phyloP scores from a whole-genome alignment of 2,888 invertebrate genomes.

The Lasioglossum oenotherae region DNA sequence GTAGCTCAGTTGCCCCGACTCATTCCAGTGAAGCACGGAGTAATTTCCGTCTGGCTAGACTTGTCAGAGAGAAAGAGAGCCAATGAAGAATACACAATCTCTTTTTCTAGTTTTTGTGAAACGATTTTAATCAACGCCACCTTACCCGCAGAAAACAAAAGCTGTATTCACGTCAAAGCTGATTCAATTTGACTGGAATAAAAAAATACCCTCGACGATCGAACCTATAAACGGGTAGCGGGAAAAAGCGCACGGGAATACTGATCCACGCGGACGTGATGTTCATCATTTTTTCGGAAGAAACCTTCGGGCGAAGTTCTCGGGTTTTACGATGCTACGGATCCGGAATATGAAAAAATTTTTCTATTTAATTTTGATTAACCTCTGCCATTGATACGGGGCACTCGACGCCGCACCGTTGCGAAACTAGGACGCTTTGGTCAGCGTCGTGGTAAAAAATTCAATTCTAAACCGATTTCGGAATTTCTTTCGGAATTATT shows the following conservation, averaged over 20 bases:
- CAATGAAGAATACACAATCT: not conserved
- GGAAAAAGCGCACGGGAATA: not conserved
- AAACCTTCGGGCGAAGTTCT: not conserved
- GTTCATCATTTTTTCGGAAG: not conserved
- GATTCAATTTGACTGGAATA: not conserved
- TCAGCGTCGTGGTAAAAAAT: not conserved
- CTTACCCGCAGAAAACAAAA: not conserved
- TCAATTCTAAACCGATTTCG: not conserved
- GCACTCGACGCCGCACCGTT: not conserved
- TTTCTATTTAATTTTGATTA: not conserved
- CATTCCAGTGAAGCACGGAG: not conserved
- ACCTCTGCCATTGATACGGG: not conserved
- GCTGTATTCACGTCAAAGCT: not conserved
- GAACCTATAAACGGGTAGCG: not conserved
- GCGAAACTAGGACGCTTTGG: not conserved
- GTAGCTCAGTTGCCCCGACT: not conserved
- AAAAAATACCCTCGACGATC: not conserved
- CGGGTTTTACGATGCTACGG: not conserved
- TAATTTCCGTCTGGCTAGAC: not conserved
- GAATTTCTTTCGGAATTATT: not conserved
- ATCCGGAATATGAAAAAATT: not conserved
- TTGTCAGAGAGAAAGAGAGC: not conserved
- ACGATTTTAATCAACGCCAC: not conserved
- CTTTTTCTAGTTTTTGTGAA: not conserved
- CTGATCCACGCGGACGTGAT: not conserved